Percentiles rank a stretch among this genome's conserved stretches.
Evolutionary conservation across 2,888 invertebrate genomes (phyloP).

Genomic region (Octodonta nipae): DNA sequence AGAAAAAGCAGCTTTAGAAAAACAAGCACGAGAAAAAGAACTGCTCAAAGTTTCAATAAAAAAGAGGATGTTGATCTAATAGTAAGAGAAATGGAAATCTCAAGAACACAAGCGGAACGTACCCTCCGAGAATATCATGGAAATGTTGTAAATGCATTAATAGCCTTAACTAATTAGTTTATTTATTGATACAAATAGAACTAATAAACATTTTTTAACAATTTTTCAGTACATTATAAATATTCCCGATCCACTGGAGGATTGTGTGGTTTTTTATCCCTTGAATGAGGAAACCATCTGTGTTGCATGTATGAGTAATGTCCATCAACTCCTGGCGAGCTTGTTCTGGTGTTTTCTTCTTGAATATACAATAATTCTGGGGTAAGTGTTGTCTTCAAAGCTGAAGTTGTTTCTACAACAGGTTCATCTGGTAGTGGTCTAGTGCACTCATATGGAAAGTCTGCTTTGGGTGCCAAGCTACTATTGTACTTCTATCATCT

Average conservation of each 20-base stretch:
- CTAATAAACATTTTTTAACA: background rate
- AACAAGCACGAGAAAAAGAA: conserved; percentile 83
- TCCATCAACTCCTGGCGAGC: conserved; percentile 59
- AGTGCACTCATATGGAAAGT: conserved; percentile 72
- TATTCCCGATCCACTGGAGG: conserved; percentile 60
- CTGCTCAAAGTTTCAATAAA: conserved; percentile 84
- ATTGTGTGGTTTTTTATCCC: conserved; percentile 57
- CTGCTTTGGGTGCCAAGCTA: conserved; percentile 76
- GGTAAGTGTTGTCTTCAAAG: conserved; percentile 31
- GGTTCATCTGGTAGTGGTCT: conserved; percentile 50
- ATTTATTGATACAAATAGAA: background rate
- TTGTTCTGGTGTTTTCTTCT: conserved; percentile 50
- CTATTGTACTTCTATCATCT: conserved; percentile 60
- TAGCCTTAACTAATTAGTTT: conserved; percentile 63
- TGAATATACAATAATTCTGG: conserved; percentile 42
- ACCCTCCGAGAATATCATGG: conserved; percentile 85
- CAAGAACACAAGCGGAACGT: conserved; percentile 70
- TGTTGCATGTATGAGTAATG: conserved; percentile 67
- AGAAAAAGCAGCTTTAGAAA: conserved; percentile 79
- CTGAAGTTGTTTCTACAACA: conserved; percentile 28
- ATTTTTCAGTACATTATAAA: conserved; percentile 36
- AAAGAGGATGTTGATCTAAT: conserved; percentile 96
- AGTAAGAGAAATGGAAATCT: conserved; percentile 89
- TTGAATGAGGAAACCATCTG: conserved; percentile 64
- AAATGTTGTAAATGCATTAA: conserved; percentile 77